Base-by-base conservation (phyloP, 2,113 vertebrate species). In the Tenebrosternarchus preto region DNA sequence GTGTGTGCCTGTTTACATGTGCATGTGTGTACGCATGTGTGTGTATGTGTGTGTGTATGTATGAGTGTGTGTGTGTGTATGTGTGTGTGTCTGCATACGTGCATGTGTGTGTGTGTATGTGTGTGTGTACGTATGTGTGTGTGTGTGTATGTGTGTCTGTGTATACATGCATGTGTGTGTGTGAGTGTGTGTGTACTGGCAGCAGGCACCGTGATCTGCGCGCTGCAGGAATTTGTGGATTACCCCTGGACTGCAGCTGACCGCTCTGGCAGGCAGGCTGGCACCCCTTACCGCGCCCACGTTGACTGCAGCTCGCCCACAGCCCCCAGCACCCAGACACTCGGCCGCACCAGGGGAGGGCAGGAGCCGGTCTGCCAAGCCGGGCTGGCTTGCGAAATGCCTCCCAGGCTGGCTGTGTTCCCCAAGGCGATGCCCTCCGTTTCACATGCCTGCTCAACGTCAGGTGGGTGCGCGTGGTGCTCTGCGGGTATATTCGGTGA, bases 221-320 rank as follows among this genome's bases (percentile, higher is more conserved):
- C 85, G 91, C 92, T 92, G 92, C 86, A 90, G 92, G 92, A 93
- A 93, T 93, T 93, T 90, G 86, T 91, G 92, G 92, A 92, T 93
- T 92, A 93, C 91, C 90, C 92, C 87, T 92, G 91, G 90, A 91
- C 88, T 85, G 89, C 90, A 87, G 91, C 89, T 85, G 90, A 86
- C 87, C 84, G 89, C 89, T 88, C 89, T 92, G 92, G 90, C 89
- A 86, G 60, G 66, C 63, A 69, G 20, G 25, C 79, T 68, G 79
- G 83, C 83, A 82, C 56, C 76, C 63, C n/a, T 82, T 57, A 68
- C 83, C 82, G 83, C 64, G 85, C 84, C 87, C 88, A 91, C 43
- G 43, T 90, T 91, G 88, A 90, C 91, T 92, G 91, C 87, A 87
- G 85, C 87, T 68, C 81, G 69, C 73, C 77, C 36, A 74, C 76